Evolutionary conservation across 1,140 invertebrate species (phyloP), one percentile per base, ranked within the genome.

Genomic region (Latrodectus geometricus): DNA sequence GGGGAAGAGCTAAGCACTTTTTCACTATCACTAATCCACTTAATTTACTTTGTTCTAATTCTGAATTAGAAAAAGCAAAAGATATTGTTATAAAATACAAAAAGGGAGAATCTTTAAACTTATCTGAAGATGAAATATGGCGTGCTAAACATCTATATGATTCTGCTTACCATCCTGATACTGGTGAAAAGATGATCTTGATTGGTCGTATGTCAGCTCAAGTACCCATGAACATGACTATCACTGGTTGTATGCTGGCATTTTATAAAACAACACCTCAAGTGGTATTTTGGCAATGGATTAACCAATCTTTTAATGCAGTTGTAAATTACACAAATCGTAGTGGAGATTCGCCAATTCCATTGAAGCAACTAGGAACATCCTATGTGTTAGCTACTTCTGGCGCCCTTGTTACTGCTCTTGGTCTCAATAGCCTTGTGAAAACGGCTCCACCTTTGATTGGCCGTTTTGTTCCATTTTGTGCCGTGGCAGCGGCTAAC

Each of bases 291-390:
- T 99, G 98, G 98, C 98, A 99, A 92, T 99, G 98, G 97, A 94
- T 99, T 89, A 99, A 99, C 93, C 98, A 99, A 92, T 98, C 97
- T 21, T 99, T 99, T 92, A 99, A 99, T 92, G 98, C 98, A 52
- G 91, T 99, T 20, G 98, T 99, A 15, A 99, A 99, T 92, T 99
- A 99, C 91, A 99, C 98, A 1, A 99, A 99, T 92, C 94, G 98
- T 73, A 99, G 98, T 93, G 98, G 97, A 72, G 96, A 97, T 89
- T 95, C 96, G n/a, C 96, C 97, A 0, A 94, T 98, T 61, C 95
- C 95, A 80, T 89, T 90, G 12, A 87, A 90, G 52, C 96, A 98
- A 91, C 93, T 99, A 89, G 95, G 95, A 49, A 93, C 95, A 4
- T 97, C 98, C 0, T 99, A 99, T 92, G 93, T 94, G 0, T 94